Evolutionary conservation across 2,797 vertebrate genomes (phyloP).

Genomic region (Botia almorhae): DNA sequence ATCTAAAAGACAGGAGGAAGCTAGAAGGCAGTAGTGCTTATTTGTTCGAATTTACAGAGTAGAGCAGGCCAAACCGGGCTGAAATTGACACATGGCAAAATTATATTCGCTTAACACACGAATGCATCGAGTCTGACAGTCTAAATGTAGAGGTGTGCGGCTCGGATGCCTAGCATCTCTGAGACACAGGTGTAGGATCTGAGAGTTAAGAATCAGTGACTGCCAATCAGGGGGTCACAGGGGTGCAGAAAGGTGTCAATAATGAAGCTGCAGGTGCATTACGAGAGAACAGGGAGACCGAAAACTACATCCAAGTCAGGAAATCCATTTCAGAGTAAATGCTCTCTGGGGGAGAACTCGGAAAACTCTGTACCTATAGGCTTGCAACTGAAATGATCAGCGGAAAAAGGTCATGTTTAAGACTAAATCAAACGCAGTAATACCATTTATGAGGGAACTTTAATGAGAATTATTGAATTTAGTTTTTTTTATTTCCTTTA

Average conservation of each 20-base stretch:
- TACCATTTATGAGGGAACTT: neutral
- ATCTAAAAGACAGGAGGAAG: conserved; percentile 44
- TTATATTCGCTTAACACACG: conserved; percentile 58
- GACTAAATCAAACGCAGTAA: conserved; percentile 33
- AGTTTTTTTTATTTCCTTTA: neutral
- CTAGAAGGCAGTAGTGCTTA: conserved; percentile 48
- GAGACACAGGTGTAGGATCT: conserved; percentile 37
- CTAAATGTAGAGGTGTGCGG: conserved; percentile 35
- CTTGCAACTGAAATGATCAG: conserved; percentile 73
- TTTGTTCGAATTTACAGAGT: conserved; percentile 54
- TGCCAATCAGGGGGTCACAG: conserved; percentile 69
- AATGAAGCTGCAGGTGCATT: conserved; percentile 49
- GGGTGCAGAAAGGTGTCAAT: conserved; percentile 66
- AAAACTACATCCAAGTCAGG: conserved; percentile 64
- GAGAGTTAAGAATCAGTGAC: conserved; percentile 56
- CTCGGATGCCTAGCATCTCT: conserved; percentile 24
- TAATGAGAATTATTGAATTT: neutral
- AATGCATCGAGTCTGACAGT: conserved; percentile 42
- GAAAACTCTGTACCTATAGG: conserved; percentile 58
- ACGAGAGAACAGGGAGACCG: conserved; percentile 39
- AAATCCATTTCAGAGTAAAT: conserved; percentile 68
- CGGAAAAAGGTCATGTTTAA: conserved; percentile 57
- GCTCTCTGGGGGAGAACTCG: conserved; percentile 60
- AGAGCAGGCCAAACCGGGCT: conserved; percentile 50
- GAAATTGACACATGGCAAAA: conserved; percentile 26